Base-by-base conservation (phyloP, 1,140 invertebrate species). In the Hypothenemus hampei region DNA sequence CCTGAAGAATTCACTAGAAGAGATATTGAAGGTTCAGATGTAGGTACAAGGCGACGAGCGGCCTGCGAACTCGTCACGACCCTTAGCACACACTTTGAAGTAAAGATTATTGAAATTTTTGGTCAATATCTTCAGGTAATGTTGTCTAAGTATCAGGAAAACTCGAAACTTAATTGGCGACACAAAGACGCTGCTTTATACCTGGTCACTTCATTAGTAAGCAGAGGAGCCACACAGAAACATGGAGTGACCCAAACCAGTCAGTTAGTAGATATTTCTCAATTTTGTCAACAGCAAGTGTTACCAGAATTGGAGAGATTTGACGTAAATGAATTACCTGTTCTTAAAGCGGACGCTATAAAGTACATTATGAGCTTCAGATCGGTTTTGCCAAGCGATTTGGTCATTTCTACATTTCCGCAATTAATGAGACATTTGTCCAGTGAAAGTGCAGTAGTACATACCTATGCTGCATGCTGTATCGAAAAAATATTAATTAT, bases 1-100 rank as follows among this genome's bases (percentile, higher is more conserved):
- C 91, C 95, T 0, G 96, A 98, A 71, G 96, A 99, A 75, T 99
- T 98, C 67, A 97, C 98, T 53, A 76, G 94, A 29, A 78, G 93
- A 39, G 97, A 99, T 75, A 93, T 99, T 58, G 96, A 99, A 77
- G 96, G 96, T 4, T 96, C 93, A n/a, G 96, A 99, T 75, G 85
- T 97, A 23, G 94, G 98, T 69, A 99, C 97, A 0, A 77, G 96
- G 51, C 81, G 96, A 39, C 78, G 95, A 63, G 89, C 96, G 19
- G 94, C 96, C 40, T 97, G 93, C 76, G 96, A 99, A 78, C 77
- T 99, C 48, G 93, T 98, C 1, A 88, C 90, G 68, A 87, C 92
- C 0, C 74, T 98, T 1, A 87, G 88, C 1, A 80, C 84, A 61
- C 86, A 88, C 66, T 97, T 96, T 75, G 95, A 97, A 75, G 82